These are phyloP conservation scores for Gallinago jamesoni DNA, from an alignment of 2,113 vertebrate species.

Conservation along the genomic window DNA sequence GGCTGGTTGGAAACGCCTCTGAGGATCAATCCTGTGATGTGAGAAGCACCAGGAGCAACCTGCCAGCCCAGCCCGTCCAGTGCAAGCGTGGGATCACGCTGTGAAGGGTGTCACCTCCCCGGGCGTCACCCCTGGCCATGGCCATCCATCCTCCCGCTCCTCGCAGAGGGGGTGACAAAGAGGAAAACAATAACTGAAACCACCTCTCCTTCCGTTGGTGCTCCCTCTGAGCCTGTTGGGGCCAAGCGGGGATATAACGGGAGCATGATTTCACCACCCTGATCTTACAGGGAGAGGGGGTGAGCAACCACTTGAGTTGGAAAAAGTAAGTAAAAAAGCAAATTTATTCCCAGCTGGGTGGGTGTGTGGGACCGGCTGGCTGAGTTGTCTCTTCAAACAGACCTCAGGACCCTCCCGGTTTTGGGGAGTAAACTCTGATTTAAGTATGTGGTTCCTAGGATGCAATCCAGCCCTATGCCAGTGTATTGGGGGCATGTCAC, in stretches of 20 bases:
- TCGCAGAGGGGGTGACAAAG: neutral
- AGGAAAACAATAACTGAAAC: neutral
- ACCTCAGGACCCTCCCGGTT: rapidly evolving
- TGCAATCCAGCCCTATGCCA: rapidly evolving
- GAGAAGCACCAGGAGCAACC: neutral
- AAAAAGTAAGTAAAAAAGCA: neutral
- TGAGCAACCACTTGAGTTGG: neutral
- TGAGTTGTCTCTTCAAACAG: neutral
- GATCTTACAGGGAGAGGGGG: neutral
- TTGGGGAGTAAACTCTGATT: neutral
- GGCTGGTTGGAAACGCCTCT: neutral
- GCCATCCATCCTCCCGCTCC: rapidly evolving
- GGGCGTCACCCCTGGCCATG: neutral
- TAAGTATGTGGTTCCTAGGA: neutral
- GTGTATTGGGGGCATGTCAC: rapidly evolving
- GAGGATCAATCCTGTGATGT: rapidly evolving
- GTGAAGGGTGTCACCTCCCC: neutral
- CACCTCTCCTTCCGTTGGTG: neutral
- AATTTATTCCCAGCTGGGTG: neutral
- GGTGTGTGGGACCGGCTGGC: neutral
- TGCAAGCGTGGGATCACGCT: rapidly evolving
- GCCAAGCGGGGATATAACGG: neutral
- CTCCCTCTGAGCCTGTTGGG: neutral
- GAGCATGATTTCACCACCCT: neutral
- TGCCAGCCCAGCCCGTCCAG: neutral